Percentiles rank a stretch among this genome's conserved stretches.
These are phyloP conservation scores for Philereme transversata DNA, from an alignment of 2,888 invertebrate species.

Conservation along the genomic window DNA sequence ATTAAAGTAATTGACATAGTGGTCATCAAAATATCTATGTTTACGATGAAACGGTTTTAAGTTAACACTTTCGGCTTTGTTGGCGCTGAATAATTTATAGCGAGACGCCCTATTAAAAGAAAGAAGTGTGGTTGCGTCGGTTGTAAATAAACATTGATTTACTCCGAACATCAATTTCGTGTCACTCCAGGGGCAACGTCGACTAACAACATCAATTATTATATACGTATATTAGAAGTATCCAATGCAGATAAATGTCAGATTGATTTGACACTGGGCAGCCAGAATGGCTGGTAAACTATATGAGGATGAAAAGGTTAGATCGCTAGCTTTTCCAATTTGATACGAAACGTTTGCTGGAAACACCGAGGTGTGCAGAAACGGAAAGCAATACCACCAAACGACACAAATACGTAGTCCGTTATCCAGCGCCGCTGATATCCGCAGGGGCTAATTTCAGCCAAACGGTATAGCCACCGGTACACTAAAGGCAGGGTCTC, in stretches of 20 bases:
- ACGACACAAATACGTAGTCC: conserved; percentile 49
- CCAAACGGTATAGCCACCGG: conserved; percentile 54
- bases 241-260: too few relatives aligned
- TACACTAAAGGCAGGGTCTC: conserved; percentile 41
- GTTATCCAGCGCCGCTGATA: conserved; percentile 46
- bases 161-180: not conserved
- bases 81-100: conserved; percentile 30
- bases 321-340: not conserved
- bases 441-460: conserved; percentile 57
- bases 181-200: too few relatives aligned
- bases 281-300: too few relatives aligned
- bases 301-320: too few relatives aligned
- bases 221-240: too few relatives aligned
- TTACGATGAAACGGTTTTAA: conserved; percentile 37
- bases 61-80: conserved; percentile 29
- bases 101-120: conserved; percentile 6
- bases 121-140: conserved; percentile 1
- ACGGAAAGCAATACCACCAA: conserved; percentile 41
- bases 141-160: conserved; percentile 12
- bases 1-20: conserved; percentile 40
- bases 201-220: too few relatives aligned
- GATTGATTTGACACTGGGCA: too few relatives aligned
- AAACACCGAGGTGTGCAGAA: conserved; percentile 12
- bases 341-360: conserved; percentile 4
- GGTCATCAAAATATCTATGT: conserved; percentile 39